Conservation (phyloP, 1,140 invertebrate species). For the Drosophila cardini region DNA sequence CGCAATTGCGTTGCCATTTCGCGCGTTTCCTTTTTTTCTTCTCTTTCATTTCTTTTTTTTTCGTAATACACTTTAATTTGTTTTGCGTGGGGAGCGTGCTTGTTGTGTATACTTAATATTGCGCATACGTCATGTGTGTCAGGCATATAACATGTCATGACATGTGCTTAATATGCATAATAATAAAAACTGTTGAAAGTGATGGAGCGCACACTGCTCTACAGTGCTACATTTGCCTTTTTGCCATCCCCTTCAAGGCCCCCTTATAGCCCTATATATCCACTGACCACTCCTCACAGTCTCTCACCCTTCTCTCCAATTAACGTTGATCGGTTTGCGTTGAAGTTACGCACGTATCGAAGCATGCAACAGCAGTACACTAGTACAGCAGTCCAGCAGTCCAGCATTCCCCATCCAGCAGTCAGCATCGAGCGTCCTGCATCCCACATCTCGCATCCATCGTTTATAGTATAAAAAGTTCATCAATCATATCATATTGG, state of each 20-base stretch:
- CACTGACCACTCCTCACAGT: too few relatives aligned
- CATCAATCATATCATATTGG: slow-evolving; percentile 71
- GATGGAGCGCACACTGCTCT: slow-evolving; percentile 39
- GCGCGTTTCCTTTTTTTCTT: slow-evolving; percentile 14
- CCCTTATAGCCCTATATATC: too few relatives aligned
- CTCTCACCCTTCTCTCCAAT: neutral
- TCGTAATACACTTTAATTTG: slow-evolving; percentile 69
- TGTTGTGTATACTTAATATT: slow-evolving; percentile 64
- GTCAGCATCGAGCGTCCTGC: too few relatives aligned
- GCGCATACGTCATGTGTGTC: slow-evolving; percentile 67
- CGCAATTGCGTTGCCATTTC: slow-evolving; percentile 56
- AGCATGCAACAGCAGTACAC: slow-evolving; percentile 14
- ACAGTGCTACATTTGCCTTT: neutral
- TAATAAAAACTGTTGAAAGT: slow-evolving; percentile 70
- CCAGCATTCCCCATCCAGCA: too few relatives aligned
- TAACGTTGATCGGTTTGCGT: slow-evolving; percentile 52
- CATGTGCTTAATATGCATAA: slow-evolving; percentile 72
- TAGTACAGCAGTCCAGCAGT: too few relatives aligned
- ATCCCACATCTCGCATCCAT: too few relatives aligned
- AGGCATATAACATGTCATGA: slow-evolving; percentile 41
- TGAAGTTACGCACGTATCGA: slow-evolving; percentile 41
- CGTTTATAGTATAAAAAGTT: slow-evolving; percentile 45
- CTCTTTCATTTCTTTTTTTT: neutral
- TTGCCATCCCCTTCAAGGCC: neutral
- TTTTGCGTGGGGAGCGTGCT: slow-evolving; percentile 42